These are phyloP conservation scores for Monochamus saltuarius DNA, from an alignment of 1,140 invertebrate species.

Conservation along the genomic window DNA sequence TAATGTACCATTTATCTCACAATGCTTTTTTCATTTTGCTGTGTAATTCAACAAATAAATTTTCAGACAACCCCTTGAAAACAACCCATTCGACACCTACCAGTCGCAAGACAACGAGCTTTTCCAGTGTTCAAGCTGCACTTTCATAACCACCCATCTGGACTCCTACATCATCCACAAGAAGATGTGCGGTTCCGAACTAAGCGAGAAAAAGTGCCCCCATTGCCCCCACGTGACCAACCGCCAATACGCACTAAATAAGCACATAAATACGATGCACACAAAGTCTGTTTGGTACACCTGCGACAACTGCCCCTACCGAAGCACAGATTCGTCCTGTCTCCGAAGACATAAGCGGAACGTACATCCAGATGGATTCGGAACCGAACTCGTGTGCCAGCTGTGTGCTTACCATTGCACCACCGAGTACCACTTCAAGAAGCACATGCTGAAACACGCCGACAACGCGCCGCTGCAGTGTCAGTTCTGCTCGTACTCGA, in stretches of 20 bases:
- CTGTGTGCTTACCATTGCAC: slow-evolving; percentile 6
- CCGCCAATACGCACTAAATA: slow-evolving; percentile 19
- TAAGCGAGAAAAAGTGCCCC: slow-evolving; percentile 12
- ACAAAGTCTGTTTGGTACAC: slow-evolving; percentile 21
- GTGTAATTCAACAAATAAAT: no score
- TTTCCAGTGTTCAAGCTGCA: no score
- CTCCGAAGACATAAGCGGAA: slow-evolving; percentile 14
- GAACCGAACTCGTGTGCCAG: slow-evolving; percentile 20
- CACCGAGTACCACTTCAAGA: slow-evolving; percentile 11
- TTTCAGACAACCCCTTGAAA: no score
- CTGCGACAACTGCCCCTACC: slow-evolving; percentile 19
- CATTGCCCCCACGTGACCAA: slow-evolving; percentile 22
- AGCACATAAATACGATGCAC: slow-evolving; percentile 25
- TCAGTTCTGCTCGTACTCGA: slow-evolving; percentile 29
- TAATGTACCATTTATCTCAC: no score
- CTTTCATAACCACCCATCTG: no score
- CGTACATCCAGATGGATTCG: background rate
- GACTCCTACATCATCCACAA: no score
- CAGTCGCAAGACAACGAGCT: no score
- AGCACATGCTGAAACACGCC: slow-evolving; percentile 16
- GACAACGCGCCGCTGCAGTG: slow-evolving; percentile 9
- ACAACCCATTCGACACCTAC: no score
- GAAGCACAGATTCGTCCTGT: slow-evolving; percentile 16
- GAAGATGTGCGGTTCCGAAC: no score
- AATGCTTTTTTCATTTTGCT: no score